Conservation (phyloP, 2,888 invertebrate species). For the Machimus atricapillus region DNA sequence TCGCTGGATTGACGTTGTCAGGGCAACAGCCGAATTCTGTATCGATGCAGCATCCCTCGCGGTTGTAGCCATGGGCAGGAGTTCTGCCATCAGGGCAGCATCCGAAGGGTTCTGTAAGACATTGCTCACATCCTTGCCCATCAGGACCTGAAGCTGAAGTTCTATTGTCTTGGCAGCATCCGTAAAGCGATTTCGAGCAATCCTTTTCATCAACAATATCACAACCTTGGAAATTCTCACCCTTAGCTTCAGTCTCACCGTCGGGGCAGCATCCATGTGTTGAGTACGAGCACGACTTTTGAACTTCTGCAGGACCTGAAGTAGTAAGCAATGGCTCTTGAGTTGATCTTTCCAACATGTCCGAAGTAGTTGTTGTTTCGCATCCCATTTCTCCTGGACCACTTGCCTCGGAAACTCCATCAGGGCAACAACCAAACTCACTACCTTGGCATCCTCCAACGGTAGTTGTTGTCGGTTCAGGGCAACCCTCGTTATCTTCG, state of each 20-base stretch:
- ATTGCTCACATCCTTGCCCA: conserved; percentile 78
- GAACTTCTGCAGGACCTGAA: conserved; percentile 38
- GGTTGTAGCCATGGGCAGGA: conserved; percentile 82
- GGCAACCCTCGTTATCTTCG: conserved; percentile 82
- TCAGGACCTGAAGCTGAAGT: conserved; percentile 73
- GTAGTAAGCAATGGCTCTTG: conserved; percentile 48
- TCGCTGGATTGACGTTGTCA: conserved; percentile 82
- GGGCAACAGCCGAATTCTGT: conserved; percentile 86
- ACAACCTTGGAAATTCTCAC: conserved; percentile 61
- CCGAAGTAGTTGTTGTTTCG: conserved; percentile 46
- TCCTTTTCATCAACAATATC: conserved; percentile 54
- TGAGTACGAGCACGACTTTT: conserved; percentile 21
- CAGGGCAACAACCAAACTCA: conserved; percentile 73
- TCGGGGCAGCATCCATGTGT: conserved; percentile 75
- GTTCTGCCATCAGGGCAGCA: conserved; percentile 88
- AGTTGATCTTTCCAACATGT: conserved; percentile 47
- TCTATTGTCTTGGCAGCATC: conserved; percentile 78
- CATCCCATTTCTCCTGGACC: conserved; percentile 64
- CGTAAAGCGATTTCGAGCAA: conserved; percentile 68
- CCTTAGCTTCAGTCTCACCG: conserved; percentile 70
- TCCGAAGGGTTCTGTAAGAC: conserved; percentile 75
- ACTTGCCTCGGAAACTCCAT: conserved; percentile 70
- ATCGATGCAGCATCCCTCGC: conserved; percentile 82
- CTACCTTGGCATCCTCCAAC: conserved; percentile 44
- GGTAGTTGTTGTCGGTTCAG: conserved; percentile 63